Base-by-base conservation (phyloP, 2,888 invertebrate species). In the Drosophila lacicola region DNA sequence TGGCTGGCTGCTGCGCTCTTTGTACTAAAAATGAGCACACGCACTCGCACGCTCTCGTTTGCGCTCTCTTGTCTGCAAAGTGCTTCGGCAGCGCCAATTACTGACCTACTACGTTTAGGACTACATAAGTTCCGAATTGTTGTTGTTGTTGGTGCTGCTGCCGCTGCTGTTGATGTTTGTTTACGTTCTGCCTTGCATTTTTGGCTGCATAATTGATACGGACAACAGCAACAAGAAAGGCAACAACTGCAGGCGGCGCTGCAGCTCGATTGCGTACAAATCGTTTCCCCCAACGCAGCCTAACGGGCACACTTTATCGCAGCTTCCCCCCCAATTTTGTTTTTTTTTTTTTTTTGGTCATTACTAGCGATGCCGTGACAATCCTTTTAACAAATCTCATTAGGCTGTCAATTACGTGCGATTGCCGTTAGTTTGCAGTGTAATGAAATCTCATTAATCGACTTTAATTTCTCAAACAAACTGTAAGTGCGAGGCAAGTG, bases 351-450 rank as follows among this genome's bases (percentile, higher is more conserved):
- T 70, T 70, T 77, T 78, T 71, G 73, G 69, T 72, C 80, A 85
- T 81, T 88, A 78, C 61, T 65, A 72, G 70, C 67, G 77, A 74
- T 69, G 73, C 69, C 70, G 75, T 80, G 70, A 72, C 80, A 86
- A 86, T 83, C 82, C 88, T 70, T 86, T 88, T 82, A 88, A 80
- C 82, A 86, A 88, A 86, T 88, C 88, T 72, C 88, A 85, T 88
- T 88, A 85, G 70, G 70, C 73, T 84, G 83, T 82, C 86, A 88
- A 86, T 83, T 84, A 84, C 72, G 84, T 70, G 72, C 71, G 77
- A 83, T 80, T 55, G 74, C 56, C 66, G 66, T 75, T 74, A 70
- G 74, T 64, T 64, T 50, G 61, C 58, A 66, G 50, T 72, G 74
- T 53, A 75, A 79, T 78, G 75, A 81, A 85, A 88, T 88, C 88